phyloP scores from a whole-genome alignment of 35 echinoderm and acorn worm species.

The Patiria miniata region DNA sequence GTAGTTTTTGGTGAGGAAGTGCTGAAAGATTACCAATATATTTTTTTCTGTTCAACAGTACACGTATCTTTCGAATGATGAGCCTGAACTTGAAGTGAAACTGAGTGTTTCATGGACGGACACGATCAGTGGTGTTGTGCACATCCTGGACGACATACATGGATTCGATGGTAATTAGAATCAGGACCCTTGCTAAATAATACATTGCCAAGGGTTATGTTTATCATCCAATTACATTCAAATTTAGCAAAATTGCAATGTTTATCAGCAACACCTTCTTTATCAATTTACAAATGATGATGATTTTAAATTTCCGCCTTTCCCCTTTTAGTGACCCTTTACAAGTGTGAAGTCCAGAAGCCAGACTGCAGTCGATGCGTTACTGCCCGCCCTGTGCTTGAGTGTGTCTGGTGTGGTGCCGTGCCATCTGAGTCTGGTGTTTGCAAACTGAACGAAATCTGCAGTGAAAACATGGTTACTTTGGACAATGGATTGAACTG shows the following conservation, averaged over 20 bases:
- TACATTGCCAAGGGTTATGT: no score
- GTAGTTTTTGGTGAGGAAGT: no score
- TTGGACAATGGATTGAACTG: neutral
- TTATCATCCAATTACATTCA: no score
- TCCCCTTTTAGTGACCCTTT: slow-evolving; percentile 32
- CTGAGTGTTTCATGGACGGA: neutral
- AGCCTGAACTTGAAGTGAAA: neutral
- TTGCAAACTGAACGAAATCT: no score
- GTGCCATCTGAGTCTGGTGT: neutral
- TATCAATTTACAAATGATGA: no score
- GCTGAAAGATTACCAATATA: neutral
- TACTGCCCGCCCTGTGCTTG: slow-evolving; percentile 4
- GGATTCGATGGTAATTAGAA: neutral
- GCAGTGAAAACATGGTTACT: neutral
- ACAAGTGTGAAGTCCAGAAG: slow-evolving; percentile 56
- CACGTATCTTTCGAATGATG: neutral
- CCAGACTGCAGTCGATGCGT: slow-evolving; percentile 75
- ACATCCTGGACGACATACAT: neutral
- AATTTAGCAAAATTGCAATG: neutral
- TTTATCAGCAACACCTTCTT: no score
- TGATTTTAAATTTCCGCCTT: neutral
- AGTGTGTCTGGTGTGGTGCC: slow-evolving; percentile 52
- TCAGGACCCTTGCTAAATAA: no score
- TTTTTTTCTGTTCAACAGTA: neutral
- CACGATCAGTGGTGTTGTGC: neutral